These are phyloP conservation scores for Cricetomys ansorgei DNA, from an alignment of 2,113 vertebrate species.

Conservation along the genomic window DNA sequence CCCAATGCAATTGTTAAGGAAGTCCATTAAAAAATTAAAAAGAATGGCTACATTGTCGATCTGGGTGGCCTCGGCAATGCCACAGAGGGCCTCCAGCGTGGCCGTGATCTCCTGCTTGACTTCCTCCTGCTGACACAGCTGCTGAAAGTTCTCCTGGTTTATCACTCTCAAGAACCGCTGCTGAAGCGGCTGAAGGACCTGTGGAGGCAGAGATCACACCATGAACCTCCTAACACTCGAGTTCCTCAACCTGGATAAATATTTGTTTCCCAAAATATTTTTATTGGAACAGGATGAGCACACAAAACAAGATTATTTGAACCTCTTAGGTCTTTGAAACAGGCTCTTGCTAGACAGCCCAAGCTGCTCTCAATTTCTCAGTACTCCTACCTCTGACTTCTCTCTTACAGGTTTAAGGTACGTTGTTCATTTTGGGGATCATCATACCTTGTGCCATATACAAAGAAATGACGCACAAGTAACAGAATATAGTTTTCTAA, in stretches of 20 bases:
- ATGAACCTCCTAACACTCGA: background rate
- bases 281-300: background rate
- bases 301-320: background rate
- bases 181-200: slow-evolving; percentile 98
- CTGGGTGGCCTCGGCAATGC: slow-evolving; percentile 98
- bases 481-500: background rate
- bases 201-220: background rate
- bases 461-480: background rate
- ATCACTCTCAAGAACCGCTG: slow-evolving; percentile 98
- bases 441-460: background rate
- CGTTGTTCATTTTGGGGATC: background rate
- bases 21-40: slow-evolving; percentile 99
- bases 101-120: slow-evolving; percentile 97
- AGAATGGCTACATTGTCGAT: slow-evolving; percentile 98
- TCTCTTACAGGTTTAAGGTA: background rate
- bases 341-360: background rate
- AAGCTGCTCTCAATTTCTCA: background rate
- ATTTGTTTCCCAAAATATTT: slow-evolving; percentile 29
- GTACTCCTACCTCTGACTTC: background rate
- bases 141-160: slow-evolving; percentile 98
- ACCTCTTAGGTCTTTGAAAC: background rate
- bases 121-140: slow-evolving; percentile 97
- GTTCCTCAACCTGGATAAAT: background rate
- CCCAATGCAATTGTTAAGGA: slow-evolving; percentile 98
- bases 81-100: slow-evolving; percentile 96